These are phyloP conservation scores for Tipula confusa DNA, from an alignment of 2,888 invertebrate species.

Conservation along the genomic window DNA sequence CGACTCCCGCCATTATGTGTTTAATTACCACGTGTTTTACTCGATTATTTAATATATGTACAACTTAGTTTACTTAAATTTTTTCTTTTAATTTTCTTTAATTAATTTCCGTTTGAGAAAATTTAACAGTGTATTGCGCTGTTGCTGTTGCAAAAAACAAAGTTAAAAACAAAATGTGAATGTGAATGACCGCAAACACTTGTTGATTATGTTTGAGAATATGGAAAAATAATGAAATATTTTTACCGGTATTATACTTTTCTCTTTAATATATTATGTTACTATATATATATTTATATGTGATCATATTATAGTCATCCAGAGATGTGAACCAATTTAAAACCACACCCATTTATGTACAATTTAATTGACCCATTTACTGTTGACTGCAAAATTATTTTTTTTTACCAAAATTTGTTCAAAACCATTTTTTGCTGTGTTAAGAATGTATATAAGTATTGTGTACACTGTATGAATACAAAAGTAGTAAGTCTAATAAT, in stretches of 20 bases:
- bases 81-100: not conserved
- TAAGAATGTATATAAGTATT: too few species aligned
- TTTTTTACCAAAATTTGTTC: not conserved
- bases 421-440: not conserved
- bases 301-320: not conserved
- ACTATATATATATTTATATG: not conserved
- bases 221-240: constrained; percentile 9
- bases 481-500: not conserved
- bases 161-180: not conserved
- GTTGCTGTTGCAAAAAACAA: not conserved
- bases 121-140: not conserved
- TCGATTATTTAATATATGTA: not conserved
- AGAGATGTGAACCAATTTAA: not conserved
- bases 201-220: constrained; percentile 20
- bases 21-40: not conserved
- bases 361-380: not conserved
- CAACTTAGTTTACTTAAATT: not conserved
- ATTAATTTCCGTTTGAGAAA: not conserved
- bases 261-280: not conserved
- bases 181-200: constrained; percentile 25
- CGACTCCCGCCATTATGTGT: not conserved
- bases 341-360: not conserved
- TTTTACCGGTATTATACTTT: not conserved
- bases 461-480: not conserved
- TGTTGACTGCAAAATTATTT: not conserved